Evolutionary conservation across 2,113 vertebrate species (phyloP), one percentile per base, ranked within the genome.

Genomic region (Semnornis frantzii): DNA sequence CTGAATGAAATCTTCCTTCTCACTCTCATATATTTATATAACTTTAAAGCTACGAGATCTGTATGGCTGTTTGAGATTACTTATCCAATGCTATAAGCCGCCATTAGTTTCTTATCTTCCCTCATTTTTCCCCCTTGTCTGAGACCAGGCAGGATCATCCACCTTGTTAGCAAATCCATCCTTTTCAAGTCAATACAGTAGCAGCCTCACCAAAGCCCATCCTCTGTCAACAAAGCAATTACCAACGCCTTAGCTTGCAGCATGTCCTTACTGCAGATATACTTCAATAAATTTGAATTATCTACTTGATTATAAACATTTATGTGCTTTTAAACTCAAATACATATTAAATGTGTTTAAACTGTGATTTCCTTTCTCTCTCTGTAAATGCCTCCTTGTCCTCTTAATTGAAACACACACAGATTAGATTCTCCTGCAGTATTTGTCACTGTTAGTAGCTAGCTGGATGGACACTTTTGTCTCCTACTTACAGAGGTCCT

Each of bases 41-140:
- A 91, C 80, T 92, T 96, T 92, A 88, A 92, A 96, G 64, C 87
- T 93, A 60, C 90, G 65, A 14, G 48, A 57, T 65, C 65, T 62
- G 52, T 58, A 69, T 28, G 65, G 54, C 46, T 81, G 15, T 42
- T 65, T 59, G 68, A 78, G 63, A 57, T 73, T 85, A 86, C 21
- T 65, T n/a, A 87, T 63, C 69, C 73, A 69, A 48, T 44, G 37
- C 30, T n/a, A 89, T 72, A 87, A 89, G n/a, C 60, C 81, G 64
- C 39, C 75, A 92, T 18, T 34, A 50, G 50, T 84, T 92, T 73
- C 62, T 75, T 85, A 78, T 88, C 15, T 83, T 81, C 31, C 18
- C 12, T 82, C 21, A 31, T 68, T 63, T 59, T 23, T 5, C 21
- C 6, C 3, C n/a, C 42, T 66, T 84, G 33, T 39, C 74, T 71